Evolutionary conservation across 2,888 invertebrate genomes (phyloP).

Genomic region (Drosophila prolongata): DNA sequence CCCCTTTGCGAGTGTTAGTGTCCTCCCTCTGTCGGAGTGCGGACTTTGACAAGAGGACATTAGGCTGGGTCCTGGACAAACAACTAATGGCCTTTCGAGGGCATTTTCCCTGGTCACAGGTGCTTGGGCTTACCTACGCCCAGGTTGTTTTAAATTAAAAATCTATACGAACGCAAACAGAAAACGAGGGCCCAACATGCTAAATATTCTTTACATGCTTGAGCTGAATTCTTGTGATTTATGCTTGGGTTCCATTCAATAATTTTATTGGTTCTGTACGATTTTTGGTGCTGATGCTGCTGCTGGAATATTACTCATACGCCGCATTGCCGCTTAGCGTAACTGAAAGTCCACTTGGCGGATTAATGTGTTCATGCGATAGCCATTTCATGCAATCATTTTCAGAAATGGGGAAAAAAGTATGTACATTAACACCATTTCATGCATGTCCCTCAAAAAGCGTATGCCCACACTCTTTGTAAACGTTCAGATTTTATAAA

Average conservation of each 20-base stretch:
- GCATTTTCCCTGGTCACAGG: slow-evolving; percentile 67
- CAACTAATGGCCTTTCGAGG: slow-evolving; percentile 79
- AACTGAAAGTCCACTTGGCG: slow-evolving; percentile 61
- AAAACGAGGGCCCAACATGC: slow-evolving; percentile 25
- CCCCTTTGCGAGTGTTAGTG: slow-evolving; percentile 5
- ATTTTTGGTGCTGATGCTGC: slow-evolving; percentile 7
- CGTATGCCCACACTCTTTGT: too few relatives aligned
- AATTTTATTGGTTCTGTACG: slow-evolving; percentile 37
- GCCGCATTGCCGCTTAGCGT: slow-evolving; percentile 53
- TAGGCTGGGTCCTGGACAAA: slow-evolving; percentile 70
- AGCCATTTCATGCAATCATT: too few relatives aligned
- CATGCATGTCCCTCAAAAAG: too few relatives aligned
- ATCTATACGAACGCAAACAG: slow-evolving; percentile 52
- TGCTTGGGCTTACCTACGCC: slow-evolving; percentile 49
- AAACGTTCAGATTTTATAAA: too few relatives aligned
- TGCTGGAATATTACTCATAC: slow-evolving; percentile 62
- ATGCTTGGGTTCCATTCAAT: slow-evolving; percentile 32
- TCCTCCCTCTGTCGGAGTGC: slow-evolving; percentile 17
- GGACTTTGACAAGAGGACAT: slow-evolving; percentile 73
- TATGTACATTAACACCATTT: too few relatives aligned
- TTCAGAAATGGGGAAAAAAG: too few relatives aligned
- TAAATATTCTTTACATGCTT: slow-evolving; percentile 35
- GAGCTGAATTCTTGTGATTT: slow-evolving; percentile 34
- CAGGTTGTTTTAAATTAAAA: slow-evolving; percentile 78
- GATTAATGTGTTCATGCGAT: slow-evolving; percentile 5